These are phyloP conservation scores for Scotopteryx bipunctaria DNA, from an alignment of 2,888 invertebrate species.

Conservation along the genomic window DNA sequence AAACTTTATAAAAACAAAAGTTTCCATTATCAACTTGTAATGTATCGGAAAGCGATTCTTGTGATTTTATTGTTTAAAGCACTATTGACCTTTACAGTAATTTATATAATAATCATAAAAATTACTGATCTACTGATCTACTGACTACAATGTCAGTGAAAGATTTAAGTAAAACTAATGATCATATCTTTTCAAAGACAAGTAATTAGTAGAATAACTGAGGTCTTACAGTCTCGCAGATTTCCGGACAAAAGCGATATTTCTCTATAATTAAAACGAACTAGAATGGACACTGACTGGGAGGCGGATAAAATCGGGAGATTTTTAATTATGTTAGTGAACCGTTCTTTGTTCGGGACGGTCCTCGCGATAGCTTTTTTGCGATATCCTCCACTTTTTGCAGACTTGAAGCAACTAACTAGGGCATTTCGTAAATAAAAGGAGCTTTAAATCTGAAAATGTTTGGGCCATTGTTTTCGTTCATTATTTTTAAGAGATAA, in stretches of 20 bases:
- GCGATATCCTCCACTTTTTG: constrained; percentile 51
- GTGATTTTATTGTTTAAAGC: too few species aligned
- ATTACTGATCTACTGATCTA: not conserved
- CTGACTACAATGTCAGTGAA: not conserved
- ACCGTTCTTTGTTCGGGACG: constrained; percentile 50
- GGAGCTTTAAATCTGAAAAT: constrained; percentile 27
- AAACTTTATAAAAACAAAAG: constrained; percentile 22
- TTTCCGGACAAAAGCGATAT: constrained; percentile 40
- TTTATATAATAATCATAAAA: too few species aligned
- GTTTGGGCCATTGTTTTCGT: constrained; percentile 23
- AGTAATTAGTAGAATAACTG: constrained; percentile 24
- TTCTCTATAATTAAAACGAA: constrained; percentile 52
- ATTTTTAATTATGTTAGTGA: constrained; percentile 61
- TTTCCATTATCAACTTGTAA: not conserved
- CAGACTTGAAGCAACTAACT: constrained; percentile 51
- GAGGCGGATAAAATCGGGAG: constrained; percentile 50
- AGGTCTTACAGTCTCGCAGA: constrained; percentile 19
- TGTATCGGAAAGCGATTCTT: too few species aligned
- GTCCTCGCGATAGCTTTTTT: constrained; percentile 52
- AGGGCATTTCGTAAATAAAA: constrained; percentile 49
- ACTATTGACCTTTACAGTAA: too few species aligned
- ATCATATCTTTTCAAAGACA: constrained; percentile 8
- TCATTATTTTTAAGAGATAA: constrained; percentile 35
- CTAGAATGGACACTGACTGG: constrained; percentile 49
- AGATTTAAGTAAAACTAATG: constrained; percentile 1